phyloP scores from a whole-genome alignment of 1,140 invertebrate genomes.

The Drosophila trapezifrons region DNA sequence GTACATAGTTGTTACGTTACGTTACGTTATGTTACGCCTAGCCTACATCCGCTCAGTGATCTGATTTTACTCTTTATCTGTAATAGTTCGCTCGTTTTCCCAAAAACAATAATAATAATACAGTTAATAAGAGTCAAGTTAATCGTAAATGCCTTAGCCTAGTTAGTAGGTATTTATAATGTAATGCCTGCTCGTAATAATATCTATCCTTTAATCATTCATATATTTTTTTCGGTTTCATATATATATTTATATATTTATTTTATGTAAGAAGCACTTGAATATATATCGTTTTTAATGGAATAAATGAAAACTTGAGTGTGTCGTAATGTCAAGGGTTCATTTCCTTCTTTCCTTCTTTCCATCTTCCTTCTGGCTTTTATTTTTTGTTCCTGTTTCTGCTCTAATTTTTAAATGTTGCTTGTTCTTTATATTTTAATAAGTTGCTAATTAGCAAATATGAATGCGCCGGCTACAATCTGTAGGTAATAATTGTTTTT shows the following conservation, averaged over 20 bases:
- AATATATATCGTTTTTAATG: conserved; percentile 84
- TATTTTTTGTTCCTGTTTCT: conserved; percentile 32
- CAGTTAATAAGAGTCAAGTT: conserved; percentile 53
- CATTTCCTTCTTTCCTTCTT: conserved; percentile 21
- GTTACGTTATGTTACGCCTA: conserved; percentile 3
- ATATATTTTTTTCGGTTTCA: conserved; percentile 43
- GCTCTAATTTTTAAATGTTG: conserved; percentile 61
- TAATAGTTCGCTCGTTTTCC: conserved; percentile 64
- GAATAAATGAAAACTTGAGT: conserved; percentile 74
- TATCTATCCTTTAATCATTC: conserved; percentile 63
- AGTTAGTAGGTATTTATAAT: conserved; percentile 69
- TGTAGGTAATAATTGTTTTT: conserved; percentile 60
- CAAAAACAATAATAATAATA: conserved; percentile 46
- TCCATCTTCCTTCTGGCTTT: background rate
- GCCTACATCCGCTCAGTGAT: conserved; percentile 22
- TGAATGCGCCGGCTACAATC: conserved; percentile 63
- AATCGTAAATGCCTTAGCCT: conserved; percentile 68
- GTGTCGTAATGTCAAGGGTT: conserved; percentile 31
- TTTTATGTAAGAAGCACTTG: conserved; percentile 84
- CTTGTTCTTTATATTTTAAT: conserved; percentile 48
- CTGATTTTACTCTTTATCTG: conserved; percentile 46
- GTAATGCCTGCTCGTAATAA: conserved; percentile 68
- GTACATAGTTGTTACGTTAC: conserved; percentile 19
- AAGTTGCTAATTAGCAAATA: conserved; percentile 63
- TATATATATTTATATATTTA: conserved; percentile 64